Base-by-base conservation (phyloP, 92 coral and sea anemone genomes). In the Porites lobata region DNA sequence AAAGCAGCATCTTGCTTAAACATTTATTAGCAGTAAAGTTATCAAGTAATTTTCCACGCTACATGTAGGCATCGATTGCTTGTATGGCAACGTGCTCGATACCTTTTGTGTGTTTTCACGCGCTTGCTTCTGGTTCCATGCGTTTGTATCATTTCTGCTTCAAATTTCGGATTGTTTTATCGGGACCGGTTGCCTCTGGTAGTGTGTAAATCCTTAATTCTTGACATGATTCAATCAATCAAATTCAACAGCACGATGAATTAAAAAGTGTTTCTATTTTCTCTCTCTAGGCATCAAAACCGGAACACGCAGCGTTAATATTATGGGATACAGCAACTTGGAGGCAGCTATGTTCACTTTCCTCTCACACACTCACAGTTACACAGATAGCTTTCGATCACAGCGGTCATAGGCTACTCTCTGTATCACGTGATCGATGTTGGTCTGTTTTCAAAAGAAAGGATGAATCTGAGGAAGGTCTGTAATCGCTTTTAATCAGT, bases 341-440 rank as follows among this genome's bases (percentile, higher is more conserved):
- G 99, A 90, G 92, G 54, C 98, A 93, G 82, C 79, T 97, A 17
- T 85, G 94, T 56, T 86, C 94, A 1, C 88, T 97, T 21, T 87
- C 88, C 32, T 96, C 95, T 20, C 99, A 97, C 71, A 78, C 98
- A 8, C 94, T 97, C 67, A 97, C 99, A 24, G 96, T 97, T 18
- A 97, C 99, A 0, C 99, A 97, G 56, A 97, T 97, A 88, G 95
- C 95, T 74, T 97, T 97, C 86, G 90, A 95, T 61, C 95, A 91
- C 80, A 81, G 93, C 85, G 99, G 99, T 79, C 95, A 90, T 96
- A 94, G 94, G 82, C 86, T 97, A n/a, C 93, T 97, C 10, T 85
- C 99, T 17, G 99, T 97, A 24, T 97, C 99, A 92, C 98, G 99
- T 73, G 99, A 97, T 72, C 96, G 99, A 32, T 91, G 94, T 9